Evolutionary conservation across 2,113 vertebrate genomes (phyloP), one percentile per base, ranked within the genome.

Genomic region (Crypturellus undulatus): DNA sequence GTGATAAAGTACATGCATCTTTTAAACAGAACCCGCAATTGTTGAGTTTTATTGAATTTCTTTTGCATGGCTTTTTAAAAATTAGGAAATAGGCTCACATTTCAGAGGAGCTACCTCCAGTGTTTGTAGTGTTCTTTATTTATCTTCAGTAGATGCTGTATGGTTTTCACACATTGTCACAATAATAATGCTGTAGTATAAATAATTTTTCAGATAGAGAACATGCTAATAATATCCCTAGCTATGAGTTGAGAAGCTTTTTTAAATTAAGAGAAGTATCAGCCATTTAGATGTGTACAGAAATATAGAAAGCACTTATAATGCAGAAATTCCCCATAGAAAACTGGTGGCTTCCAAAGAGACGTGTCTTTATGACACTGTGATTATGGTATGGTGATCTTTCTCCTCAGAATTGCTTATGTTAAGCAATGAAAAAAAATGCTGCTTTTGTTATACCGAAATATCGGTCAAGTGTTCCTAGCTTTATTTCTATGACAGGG

Each of bases 1-100:
- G 25, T 62, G 62, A 65, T 54, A 90, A 92, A 65, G 76, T 58
- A 90, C 76, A 36, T 90, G 92, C 83, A 43, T 76, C 83, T 92
- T 85, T 90, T 81, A 51, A 87, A 62, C 42, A 78, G 51, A 60
- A 19, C 60, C 72, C 42, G 52, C 65, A 64, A 3, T 28, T 36
- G 56, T 22, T 26, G 72, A 62, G 71, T 73, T 89, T 42, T 67
- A 7, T 11, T 24, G 68, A 34, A 56, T 64, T 68, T 72, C 34
- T 75, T 58, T 13, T 38, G 68, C 73, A 10, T 21, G 20, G 47
- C 30, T 54, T 56, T 43, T 67, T 64, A 63, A 22, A 40, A 38
- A 40, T 52, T 49, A 71, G 34, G 34, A 49, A 52, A 25, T 51
- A 17, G 21, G 34, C 9, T 51, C 51, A 42, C 38, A 42, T 40